Base-by-base conservation (phyloP, 1,140 invertebrate species). In the Trachelipus rathkii region DNA sequence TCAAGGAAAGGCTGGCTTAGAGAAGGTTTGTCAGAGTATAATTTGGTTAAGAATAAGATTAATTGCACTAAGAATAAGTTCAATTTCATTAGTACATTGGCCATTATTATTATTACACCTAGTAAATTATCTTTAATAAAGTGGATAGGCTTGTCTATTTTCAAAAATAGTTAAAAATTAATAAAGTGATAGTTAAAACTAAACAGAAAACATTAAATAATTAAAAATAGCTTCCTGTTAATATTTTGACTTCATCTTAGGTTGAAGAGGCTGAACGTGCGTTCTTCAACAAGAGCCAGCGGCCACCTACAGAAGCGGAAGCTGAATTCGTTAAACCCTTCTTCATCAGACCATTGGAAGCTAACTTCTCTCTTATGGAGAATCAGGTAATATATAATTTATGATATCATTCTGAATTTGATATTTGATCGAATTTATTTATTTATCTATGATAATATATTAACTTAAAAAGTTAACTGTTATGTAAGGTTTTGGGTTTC, bases 291-390 rank as follows among this genome's bases (percentile, higher is more conserved):
- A 82, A 78, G 84, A 88, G 88, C 69, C 88, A 88, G 81, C 88
- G 89, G 77, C 88, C 89, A 82, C 84, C 88, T 0, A 88, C 88
- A 69, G 88, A 86, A 66, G 90, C 91, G 10, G 93, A 95, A 78
- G 87, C 89, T 13, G 88, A 90, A 81, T 96, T 91, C 85, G 89
- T 91, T 50, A 95, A 95, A 84, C 95, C 95, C 67, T 89, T 93
- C 77, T 98, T 95, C 90, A 91, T 90, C 1, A 90, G 92, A 66
- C 93, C 93, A 53, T 87, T 95, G 72, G 89, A 90, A 84, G 88
- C 91, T 19, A 92, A 95, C 85, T 91, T 94, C 82, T 90, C 89
- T 83, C 86, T 98, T n/a, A 89, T 90, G 75, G 97, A 99, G 87
- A 92, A 93, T 53, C 91, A 81, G 75, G 77, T 81, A 60, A 60